These are phyloP conservation scores for Gracilinanus agilis DNA, from an alignment of 2,113 vertebrate species.

Conservation along the genomic window DNA sequence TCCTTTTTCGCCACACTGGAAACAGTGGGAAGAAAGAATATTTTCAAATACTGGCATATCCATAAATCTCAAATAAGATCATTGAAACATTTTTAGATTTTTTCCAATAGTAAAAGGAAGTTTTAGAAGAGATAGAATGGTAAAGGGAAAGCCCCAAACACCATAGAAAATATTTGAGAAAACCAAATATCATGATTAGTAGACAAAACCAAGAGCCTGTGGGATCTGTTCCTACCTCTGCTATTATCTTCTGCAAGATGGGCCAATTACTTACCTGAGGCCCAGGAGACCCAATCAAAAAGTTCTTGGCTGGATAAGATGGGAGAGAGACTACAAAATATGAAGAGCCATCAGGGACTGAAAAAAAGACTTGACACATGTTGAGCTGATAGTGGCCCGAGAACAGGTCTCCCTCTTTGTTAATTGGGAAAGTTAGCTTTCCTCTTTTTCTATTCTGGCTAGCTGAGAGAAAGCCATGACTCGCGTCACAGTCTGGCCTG, in stretches of 20 bases:
- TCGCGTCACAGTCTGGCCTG: not conserved
- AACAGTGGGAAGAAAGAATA: slow-evolving; percentile 46
- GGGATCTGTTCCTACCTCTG: not conserved
- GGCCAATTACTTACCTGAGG: slow-evolving; percentile 69
- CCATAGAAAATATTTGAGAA: not conserved
- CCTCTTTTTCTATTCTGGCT: slow-evolving; percentile 3
- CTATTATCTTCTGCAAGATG: not conserved
- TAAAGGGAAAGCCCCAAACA: not conserved
- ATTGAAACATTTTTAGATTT: not conserved
- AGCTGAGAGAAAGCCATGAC: not conserved
- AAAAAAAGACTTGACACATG: not conserved
- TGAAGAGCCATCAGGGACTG: slow-evolving; percentile 44
- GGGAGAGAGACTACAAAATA: slow-evolving; percentile 7
- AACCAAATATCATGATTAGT: not conserved
- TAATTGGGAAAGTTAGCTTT: not conserved
- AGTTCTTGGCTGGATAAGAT: slow-evolving; percentile 35
- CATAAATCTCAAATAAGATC: not conserved
- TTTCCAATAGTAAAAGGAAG: not conserved
- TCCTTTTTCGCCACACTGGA: slow-evolving; percentile 98
- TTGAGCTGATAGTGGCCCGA: not conserved
- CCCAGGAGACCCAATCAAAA: not conserved
- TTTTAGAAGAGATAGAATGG: not conserved
- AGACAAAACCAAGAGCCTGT: not conserved
- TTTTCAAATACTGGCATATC: not conserved
- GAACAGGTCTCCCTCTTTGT: not conserved